These are phyloP conservation scores for Acrocyrtus sp. DNA, from an alignment of 2,888 invertebrate genomes.

Conservation along the genomic window DNA sequence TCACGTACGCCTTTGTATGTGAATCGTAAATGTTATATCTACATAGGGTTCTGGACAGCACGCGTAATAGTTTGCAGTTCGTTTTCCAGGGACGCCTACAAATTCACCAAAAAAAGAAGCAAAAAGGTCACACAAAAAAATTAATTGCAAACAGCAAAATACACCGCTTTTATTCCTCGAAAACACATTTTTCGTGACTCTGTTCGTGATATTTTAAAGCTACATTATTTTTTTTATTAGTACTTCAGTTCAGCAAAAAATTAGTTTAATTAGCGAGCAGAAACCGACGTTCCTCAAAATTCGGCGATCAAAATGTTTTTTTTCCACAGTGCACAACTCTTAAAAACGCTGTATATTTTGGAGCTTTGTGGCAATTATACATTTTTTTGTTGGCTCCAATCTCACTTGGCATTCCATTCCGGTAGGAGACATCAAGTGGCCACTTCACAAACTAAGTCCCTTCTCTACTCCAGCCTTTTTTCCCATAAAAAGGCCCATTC, in stretches of 20 bases:
- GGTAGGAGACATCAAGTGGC: constrained; percentile 8
- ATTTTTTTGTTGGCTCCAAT: constrained; percentile 1
- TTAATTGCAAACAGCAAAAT: too few relatives aligned
- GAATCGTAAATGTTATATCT: constrained; percentile 96
- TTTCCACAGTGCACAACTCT: too few relatives aligned
- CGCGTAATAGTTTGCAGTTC: constrained; percentile 88
- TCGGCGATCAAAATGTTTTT: too few relatives aligned
- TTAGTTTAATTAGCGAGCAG: too few relatives aligned
- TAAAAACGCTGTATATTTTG: too few relatives aligned
- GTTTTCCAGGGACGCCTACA: constrained; percentile 90
- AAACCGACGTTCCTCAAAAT: too few relatives aligned
- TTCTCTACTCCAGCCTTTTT: not conserved
- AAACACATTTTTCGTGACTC: too few relatives aligned
- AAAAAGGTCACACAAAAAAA: constrained; percentile 22
- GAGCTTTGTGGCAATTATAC: too few relatives aligned
- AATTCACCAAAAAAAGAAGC: constrained; percentile 47
- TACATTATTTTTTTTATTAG: too few relatives aligned
- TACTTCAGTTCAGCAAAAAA: too few relatives aligned
- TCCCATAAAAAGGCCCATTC: not conserved
- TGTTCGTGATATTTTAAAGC: too few relatives aligned
- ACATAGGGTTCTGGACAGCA: constrained; percentile 70
- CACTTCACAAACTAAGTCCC: not conserved
- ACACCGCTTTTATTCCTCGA: too few relatives aligned
- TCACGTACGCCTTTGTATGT: constrained; percentile 93
- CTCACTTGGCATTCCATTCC: not conserved